Percentiles rank a stretch among this genome's conserved stretches.
Conservation (phyloP, 2,888 invertebrate species). For the Mamestra brassicae region DNA sequence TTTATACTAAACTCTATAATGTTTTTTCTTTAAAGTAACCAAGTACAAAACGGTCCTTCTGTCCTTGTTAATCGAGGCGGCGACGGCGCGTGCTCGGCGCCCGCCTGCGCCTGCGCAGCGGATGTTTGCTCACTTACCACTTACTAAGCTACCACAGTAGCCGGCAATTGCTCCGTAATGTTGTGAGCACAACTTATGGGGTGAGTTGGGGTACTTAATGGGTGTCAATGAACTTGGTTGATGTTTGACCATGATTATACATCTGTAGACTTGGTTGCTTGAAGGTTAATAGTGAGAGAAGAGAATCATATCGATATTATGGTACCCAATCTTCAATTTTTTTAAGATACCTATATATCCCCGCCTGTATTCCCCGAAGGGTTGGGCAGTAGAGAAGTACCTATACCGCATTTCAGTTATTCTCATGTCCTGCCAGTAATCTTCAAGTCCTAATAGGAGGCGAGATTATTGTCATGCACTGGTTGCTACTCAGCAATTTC, state of each 20-base stretch:
- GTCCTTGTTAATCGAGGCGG: slow-evolving; percentile 38
- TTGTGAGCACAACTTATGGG: slow-evolving; percentile 33
- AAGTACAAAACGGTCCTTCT: slow-evolving; percentile 22
- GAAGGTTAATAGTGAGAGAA: too few species aligned
- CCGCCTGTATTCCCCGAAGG: too few species aligned
- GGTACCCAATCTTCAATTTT: too few species aligned
- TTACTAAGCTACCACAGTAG: slow-evolving; percentile 48
- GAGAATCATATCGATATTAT: too few species aligned
- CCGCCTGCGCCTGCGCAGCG: slow-evolving; percentile 50
- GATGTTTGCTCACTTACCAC: slow-evolving; percentile 64
- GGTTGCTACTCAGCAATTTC: too few species aligned
- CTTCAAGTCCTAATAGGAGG: too few species aligned
- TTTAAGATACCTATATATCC: too few species aligned
- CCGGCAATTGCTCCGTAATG: slow-evolving; percentile 52
- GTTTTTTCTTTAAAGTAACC: slow-evolving; percentile 7
- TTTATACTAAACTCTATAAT: neutral
- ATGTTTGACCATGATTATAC: slow-evolving; percentile 2
- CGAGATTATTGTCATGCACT: too few species aligned
- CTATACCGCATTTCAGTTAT: too few species aligned
- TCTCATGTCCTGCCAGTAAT: too few species aligned
- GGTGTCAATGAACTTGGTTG: slow-evolving; percentile 36
- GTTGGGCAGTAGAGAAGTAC: too few species aligned
- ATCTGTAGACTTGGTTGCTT: neutral
- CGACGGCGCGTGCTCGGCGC: slow-evolving; percentile 53
- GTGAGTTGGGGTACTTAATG: slow-evolving; percentile 34